Evolutionary conservation across 37 sponge, comb jelly and placozoan species (phyloP).

Genomic region (Eunapius fragilis): DNA sequence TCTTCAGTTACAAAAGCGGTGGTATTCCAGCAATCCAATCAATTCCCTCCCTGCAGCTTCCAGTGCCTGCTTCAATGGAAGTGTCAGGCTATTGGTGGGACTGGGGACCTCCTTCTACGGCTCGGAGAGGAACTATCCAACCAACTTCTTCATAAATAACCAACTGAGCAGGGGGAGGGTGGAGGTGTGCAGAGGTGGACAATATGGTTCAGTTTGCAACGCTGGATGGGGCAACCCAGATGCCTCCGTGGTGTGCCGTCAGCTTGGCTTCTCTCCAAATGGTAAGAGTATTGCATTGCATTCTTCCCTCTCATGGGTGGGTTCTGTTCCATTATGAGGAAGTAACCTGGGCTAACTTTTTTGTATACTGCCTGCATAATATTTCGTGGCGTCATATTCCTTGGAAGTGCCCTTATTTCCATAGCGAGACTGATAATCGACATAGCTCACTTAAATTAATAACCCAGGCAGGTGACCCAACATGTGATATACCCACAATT

Average conservation of each 20-base stretch:
- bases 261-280: constrained; percentile 24
- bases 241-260: constrained; percentile 22
- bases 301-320: background rate
- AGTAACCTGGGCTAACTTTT: too few relatives aligned
- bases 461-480: too few relatives aligned
- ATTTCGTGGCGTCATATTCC: too few relatives aligned
- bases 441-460: too few relatives aligned
- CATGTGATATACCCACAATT: too few relatives aligned
- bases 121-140: constrained; percentile 7
- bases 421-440: too few relatives aligned
- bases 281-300: background rate
- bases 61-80: constrained; percentile 19
- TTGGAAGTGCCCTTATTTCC: too few relatives aligned
- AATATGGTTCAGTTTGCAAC: constrained; percentile 25
- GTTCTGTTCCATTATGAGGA: background rate
- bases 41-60: background rate
- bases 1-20: too few relatives aligned
- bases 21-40: too few relatives aligned
- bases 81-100: constrained; percentile 86
- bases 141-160: background rate
- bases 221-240: constrained; percentile 7
- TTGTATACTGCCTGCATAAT: too few relatives aligned
- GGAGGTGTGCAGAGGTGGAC: constrained; percentile 28
- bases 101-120: background rate
- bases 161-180: constrained; percentile 32